Conservation (phyloP, 2,888 invertebrate genomes). For the Auanema sp. region DNA sequence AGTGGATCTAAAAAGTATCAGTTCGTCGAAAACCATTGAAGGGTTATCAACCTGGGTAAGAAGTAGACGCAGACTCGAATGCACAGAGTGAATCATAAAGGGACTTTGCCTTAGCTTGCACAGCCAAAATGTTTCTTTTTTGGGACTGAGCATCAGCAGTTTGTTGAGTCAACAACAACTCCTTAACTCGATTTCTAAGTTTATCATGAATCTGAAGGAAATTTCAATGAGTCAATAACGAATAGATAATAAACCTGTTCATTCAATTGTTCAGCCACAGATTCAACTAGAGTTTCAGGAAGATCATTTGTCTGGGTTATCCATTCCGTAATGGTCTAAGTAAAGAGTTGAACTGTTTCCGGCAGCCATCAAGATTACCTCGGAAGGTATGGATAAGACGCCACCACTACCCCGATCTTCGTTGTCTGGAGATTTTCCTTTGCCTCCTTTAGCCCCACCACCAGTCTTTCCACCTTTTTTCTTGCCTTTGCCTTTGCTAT, state of each 20-base stretch:
- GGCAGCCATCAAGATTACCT: no score
- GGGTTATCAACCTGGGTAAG: constrained; percentile 29
- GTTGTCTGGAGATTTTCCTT: constrained; percentile 10
- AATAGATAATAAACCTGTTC: no score
- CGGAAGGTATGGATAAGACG: no score
- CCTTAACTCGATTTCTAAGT: constrained; percentile 15
- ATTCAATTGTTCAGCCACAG: no score
- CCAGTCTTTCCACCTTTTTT: constrained; percentile 31
- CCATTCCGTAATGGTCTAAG: no score
- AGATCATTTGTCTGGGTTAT: no score
- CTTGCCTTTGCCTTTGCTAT: constrained; percentile 48
- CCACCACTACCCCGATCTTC: no score
- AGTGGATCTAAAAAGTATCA: constrained; percentile 33
- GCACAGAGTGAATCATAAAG: constrained; percentile 46
- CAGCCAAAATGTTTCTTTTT: constrained; percentile 36
- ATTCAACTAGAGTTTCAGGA: no score
- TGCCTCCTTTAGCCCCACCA: constrained; percentile 26
- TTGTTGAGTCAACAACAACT: constrained; percentile 26
- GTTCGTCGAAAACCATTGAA: background rate
- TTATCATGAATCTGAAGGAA: constrained; percentile 19
- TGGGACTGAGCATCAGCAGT: constrained; percentile 25
- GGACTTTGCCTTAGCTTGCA: constrained; percentile 30
- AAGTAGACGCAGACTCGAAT: constrained; percentile 39
- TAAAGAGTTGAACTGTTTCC: no score
- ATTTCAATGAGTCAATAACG: no score